Conservation (phyloP, 2,888 invertebrate genomes). For the Drosophila leonis region DNA sequence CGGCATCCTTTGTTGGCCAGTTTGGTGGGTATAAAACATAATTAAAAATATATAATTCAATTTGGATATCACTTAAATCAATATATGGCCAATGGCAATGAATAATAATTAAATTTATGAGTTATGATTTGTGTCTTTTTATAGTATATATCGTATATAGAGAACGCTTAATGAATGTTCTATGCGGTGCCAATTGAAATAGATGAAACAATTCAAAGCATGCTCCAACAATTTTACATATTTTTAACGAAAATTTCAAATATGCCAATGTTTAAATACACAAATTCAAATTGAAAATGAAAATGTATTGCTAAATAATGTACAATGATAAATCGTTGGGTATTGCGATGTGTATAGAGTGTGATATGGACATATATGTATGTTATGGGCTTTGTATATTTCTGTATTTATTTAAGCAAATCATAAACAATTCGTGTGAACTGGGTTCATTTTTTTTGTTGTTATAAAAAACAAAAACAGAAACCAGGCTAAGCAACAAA, state of each 20-base stretch:
- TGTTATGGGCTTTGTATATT: conserved; percentile 22
- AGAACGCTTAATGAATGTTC: conserved; percentile 14
- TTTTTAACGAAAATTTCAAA: conserved; percentile 25
- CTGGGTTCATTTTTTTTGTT: background rate
- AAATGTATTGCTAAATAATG: conserved; percentile 7
- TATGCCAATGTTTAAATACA: conserved; percentile 50
- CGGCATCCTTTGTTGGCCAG: conserved; percentile 7
- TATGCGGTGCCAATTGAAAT: conserved; percentile 64
- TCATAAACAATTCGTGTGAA: conserved; percentile 28
- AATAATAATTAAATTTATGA: conserved; percentile 18
- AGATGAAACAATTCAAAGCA: conserved; percentile 56
- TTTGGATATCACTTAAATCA: conserved; percentile 37
- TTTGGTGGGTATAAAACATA: conserved; percentile 30
- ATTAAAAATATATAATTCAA: conserved; percentile 53
- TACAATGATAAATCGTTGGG: conserved; percentile 9
- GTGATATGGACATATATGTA: conserved; percentile 22
- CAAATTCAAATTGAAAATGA: conserved; percentile 1
- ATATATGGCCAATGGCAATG: conserved; percentile 29
- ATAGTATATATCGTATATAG: background rate
- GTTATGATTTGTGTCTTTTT: conserved; percentile 16
- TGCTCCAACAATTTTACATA: conserved; percentile 56
- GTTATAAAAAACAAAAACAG: background rate
- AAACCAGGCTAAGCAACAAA: conserved; percentile 45
- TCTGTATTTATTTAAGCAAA: conserved; percentile 25
- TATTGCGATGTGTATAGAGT: conserved; percentile 10